A percentile compares a stretch with the other conserved stretches of the same genome.
Evolutionary conservation across 2,113 vertebrate genomes (phyloP).

Genomic region (Dendropsophus ebraccatus): DNA sequence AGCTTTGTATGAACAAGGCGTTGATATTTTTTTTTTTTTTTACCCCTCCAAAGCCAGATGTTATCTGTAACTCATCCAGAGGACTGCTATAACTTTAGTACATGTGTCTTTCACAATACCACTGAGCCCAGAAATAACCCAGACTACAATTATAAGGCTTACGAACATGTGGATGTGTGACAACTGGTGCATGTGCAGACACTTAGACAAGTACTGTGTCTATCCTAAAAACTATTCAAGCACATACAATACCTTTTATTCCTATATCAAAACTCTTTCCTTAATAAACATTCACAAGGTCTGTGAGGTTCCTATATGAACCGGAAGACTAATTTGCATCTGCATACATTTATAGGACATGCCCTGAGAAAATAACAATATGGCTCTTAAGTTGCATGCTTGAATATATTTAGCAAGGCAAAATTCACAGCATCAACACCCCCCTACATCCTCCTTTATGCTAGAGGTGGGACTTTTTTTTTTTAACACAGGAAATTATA

Average conservation of each 20-base stretch:
- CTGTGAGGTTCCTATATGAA: neutral
- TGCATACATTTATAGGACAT: slow-evolving; percentile 32
- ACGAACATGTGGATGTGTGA: too few species aligned
- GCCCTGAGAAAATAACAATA: slow-evolving; percentile 46
- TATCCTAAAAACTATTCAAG: neutral
- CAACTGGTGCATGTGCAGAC: neutral
- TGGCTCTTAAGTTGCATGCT: slow-evolving; percentile 41
- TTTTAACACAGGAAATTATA: slow-evolving; percentile 8
- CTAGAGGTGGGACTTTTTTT: neutral
- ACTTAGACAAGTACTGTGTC: neutral
- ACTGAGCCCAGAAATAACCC: neutral
- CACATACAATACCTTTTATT: neutral
- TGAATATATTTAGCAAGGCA: neutral
- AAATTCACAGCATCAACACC: slow-evolving; percentile 25
- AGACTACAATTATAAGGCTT: neutral
- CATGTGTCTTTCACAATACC: neutral
- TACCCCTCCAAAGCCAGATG: neutral
- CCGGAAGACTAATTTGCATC: neutral
- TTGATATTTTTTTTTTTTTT: neutral
- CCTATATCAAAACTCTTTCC: neutral
- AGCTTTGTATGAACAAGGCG: too few species aligned
- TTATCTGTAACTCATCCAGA: neutral
- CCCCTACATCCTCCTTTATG: neutral
- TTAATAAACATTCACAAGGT: neutral
- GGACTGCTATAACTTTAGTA: neutral